Percentiles rank a stretch among this genome's conserved stretches.
These are phyloP conservation scores for Corynorhinus townsendii DNA, from an alignment of 2,113 vertebrate genomes.

Conservation along the genomic window DNA sequence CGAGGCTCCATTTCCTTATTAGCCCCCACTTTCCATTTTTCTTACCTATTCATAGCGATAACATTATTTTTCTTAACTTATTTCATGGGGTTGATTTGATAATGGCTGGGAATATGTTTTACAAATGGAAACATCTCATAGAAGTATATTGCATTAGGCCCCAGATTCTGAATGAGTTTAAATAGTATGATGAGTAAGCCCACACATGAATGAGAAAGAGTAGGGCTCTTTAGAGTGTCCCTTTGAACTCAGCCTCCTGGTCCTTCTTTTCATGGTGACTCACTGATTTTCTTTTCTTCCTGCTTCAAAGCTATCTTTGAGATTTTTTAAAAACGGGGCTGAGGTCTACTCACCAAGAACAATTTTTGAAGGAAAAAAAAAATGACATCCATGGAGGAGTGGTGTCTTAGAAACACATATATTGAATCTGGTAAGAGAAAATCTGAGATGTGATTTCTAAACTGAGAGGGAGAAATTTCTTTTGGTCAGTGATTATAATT, in stretches of 20 bases:
- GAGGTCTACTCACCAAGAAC: not conserved
- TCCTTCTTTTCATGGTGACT: not conserved
- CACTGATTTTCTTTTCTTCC: conserved; percentile 8
- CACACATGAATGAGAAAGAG: not conserved
- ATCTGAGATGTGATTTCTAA: not conserved
- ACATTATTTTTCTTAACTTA: not conserved
- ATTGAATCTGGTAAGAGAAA: not conserved
- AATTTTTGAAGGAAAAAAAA: not conserved
- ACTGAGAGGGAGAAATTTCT: not conserved
- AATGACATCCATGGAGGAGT: not conserved
- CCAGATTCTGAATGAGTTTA: not conserved
- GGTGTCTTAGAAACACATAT: not conserved
- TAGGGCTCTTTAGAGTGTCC: not conserved
- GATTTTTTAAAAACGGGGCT: not conserved
- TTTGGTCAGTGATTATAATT: not conserved
- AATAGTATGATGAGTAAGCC: not conserved
- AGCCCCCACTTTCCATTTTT: not conserved
- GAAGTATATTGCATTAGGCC: not conserved
- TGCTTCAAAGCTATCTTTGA: not conserved
- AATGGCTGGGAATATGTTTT: not conserved
- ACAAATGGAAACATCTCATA: not conserved
- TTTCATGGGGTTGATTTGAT: not conserved
- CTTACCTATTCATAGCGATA: not conserved
- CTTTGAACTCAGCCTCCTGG: not conserved
- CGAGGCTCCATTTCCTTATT: not conserved